Percentiles rank a stretch among this genome's conserved stretches.
These are phyloP conservation scores for Protophormia terraenovae DNA, from an alignment of 2,888 invertebrate species.

Conservation along the genomic window DNA sequence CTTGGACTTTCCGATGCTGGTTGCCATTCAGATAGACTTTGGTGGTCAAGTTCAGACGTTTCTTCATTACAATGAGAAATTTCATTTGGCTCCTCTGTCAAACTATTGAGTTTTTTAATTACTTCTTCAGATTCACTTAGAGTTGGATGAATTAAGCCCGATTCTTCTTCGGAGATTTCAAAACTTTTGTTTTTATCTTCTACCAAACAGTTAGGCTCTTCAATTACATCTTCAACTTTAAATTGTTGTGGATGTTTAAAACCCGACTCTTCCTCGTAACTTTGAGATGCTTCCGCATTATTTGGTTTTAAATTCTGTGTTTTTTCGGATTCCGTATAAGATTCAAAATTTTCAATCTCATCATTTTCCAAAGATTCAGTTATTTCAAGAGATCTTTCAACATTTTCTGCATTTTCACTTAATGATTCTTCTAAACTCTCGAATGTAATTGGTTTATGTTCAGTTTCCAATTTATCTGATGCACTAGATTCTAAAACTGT, in stretches of 20 bases:
- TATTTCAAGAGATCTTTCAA: no score
- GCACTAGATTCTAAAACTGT: background rate
- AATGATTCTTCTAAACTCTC: background rate
- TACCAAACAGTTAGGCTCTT: background rate
- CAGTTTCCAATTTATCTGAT: background rate
- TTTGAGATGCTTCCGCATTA: background rate
- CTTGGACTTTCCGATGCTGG: no score
- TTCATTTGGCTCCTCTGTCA: no score
- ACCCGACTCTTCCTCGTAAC: no score
- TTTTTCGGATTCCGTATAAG: no score
- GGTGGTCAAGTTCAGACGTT: no score
- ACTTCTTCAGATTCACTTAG: background rate
- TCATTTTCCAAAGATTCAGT: no score
- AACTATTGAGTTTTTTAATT: background rate
- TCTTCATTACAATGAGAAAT: no score
- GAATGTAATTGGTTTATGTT: background rate
- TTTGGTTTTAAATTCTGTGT: no score
- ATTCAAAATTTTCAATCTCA: no score
- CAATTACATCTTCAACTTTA: background rate
- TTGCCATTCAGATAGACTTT: no score
- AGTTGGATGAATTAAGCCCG: background rate
- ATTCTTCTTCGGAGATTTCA: background rate
- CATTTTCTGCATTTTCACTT: no score
- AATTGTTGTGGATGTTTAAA: background rate
- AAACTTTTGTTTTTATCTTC: background rate